Base-by-base conservation (phyloP, 2,888 invertebrate genomes). In the Perizoma flavofasciatum region DNA sequence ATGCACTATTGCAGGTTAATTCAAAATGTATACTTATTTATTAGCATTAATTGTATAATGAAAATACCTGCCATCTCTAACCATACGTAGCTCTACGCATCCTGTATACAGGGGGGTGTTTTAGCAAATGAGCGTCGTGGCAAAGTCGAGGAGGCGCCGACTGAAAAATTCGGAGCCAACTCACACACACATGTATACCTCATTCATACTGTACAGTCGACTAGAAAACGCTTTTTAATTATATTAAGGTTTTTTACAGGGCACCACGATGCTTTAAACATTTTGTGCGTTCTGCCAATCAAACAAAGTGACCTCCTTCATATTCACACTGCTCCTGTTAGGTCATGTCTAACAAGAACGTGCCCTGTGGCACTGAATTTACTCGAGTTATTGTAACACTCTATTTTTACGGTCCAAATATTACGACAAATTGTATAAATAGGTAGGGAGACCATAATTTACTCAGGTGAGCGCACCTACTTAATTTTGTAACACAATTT, bases 101-200 rank as follows among this genome's bases (percentile, higher is more conserved):
- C 70, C 59, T 73, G 70, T 71, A 71, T 77, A 79, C 71, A 72
- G 73, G 71, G 78, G 81, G 79, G 82, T 84, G 83, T 88, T 87
- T 88, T 88, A 88, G 87, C 85, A 88, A 89, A 89, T 88, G 89
- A 89, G 83, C 74, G 78, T 73, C 78, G 79, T 73, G 74, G 74
- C 69, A 70, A 81, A 81, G 81, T 77, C 80, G 74, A 74, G 72
- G 68, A 73, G 81, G 78, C 78, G 78, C 78, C 75, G 70, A 71
- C 73, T 79, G 80, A 79, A 80, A 80, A 78, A 81, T 80, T 79
- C 72, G 78, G 73, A 73, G 71, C 70, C 67, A 71, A 69, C 68
- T 71, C 69, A 73, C 73, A 60, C 63, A 69, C 66, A 68, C 62
- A 65, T n/a, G 6, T 48, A 48, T 40, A 55, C 56, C 47, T 47